These are phyloP conservation scores for Pollachius pollachius DNA, from an alignment of 2,113 vertebrate genomes.

Conservation along the genomic window DNA sequence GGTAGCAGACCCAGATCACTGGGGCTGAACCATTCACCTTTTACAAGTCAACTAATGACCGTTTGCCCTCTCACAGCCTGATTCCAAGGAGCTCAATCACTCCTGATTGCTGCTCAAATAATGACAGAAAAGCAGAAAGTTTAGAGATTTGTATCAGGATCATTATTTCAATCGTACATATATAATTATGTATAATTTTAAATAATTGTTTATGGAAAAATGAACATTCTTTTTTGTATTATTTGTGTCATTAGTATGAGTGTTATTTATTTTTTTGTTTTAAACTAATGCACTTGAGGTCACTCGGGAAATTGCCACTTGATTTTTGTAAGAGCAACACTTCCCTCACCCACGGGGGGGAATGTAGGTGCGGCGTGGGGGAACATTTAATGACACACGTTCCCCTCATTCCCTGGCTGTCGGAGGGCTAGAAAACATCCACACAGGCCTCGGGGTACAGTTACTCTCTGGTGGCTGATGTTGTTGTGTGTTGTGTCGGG, in stretches of 20 bases:
- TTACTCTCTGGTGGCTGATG: conserved; percentile 19
- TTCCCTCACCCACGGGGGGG: conserved; percentile 17
- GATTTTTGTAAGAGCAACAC: conserved; percentile 37
- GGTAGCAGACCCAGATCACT: conserved; percentile 11
- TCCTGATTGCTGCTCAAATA: conserved; percentile 57
- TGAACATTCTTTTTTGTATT: neutral
- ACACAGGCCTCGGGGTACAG: conserved; percentile 35
- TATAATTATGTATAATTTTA: neutral
- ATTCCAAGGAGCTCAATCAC: conserved; percentile 41
- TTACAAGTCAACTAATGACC: conserved; percentile 49
- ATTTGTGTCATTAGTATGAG: neutral
- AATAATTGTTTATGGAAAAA: neutral
- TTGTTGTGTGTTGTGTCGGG: conserved; percentile 21
- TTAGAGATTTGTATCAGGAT: conserved; percentile 48
- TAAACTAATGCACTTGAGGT: conserved; percentile 6
- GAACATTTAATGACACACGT: neutral
- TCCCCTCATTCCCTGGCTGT: conserved; percentile 10
- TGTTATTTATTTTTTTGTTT: too few relatives aligned
- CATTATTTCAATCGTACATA: conserved; percentile 17
- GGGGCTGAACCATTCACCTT: conserved; percentile 59
- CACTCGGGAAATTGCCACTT: conserved; percentile 39
- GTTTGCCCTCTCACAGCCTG: conserved; percentile 21
- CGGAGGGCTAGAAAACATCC: conserved; percentile 28
- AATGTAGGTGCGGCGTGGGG: conserved; percentile 23
- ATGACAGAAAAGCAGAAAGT: conserved; percentile 52